Base-by-base conservation (phyloP, 2,797 vertebrate genomes). In the Poecilia wingei region DNA sequence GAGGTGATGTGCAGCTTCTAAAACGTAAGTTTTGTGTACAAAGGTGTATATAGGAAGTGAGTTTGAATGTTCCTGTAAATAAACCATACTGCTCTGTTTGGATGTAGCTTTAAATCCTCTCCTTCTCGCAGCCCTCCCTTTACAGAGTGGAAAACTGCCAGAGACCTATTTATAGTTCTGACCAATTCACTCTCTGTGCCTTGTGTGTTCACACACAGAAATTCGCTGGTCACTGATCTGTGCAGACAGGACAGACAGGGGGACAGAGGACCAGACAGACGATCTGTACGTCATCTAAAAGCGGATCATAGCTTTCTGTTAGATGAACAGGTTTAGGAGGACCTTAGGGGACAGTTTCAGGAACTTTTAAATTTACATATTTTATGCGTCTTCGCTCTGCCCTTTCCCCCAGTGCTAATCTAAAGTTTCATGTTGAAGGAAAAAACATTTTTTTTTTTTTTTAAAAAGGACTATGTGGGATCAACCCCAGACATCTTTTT, bases 91-190 rank as follows among this genome's bases (percentile, higher is more conserved):
- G 13, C 22, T 36, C 18, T 72, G 43, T 78, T 78, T 61, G 14
- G 75, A 46, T 74, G 28, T 45, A 20, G 28, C 59, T 55, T 85
- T 51, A 75, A 78, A 81, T 78, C 75, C 36, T 79, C 71, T 55
- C 72, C 80, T 83, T 77, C 76, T 81, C 82, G 46, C 77, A 82
- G 75, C 77, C 74, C 74, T 80, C 41, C 66, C 64, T 78, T 46
- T 28, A 9, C 57, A 72, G 51, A 86, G 70, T 82, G 80, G 79
- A 89, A 92, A 87, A 88, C 75, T 75, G 83, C 68, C 79, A 77
- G 72, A 74, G 47, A 79, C 31, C 51, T 93, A 92, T 93, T 92
- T 88, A 85, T 91, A 93, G 79, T 78, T 68, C 53, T 59, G 55
- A 64, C 68, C 76, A 80, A 73, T 86, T 82, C 82, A 72, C 76